These are phyloP conservation scores for Palaemon carinicauda DNA, from an alignment of 1,140 invertebrate genomes.

Conservation along the genomic window DNA sequence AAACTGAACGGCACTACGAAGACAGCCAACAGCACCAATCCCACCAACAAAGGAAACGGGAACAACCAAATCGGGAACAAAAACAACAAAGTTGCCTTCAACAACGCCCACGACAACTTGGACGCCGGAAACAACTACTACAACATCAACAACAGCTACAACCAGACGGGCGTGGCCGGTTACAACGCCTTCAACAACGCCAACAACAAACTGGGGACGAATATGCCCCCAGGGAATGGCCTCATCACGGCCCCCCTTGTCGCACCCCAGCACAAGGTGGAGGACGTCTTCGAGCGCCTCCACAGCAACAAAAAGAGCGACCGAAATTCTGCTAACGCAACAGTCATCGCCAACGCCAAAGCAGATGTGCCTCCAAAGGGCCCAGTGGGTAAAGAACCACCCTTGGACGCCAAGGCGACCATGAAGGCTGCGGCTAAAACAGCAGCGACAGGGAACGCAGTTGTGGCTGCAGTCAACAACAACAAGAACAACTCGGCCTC, in stretches of 20 bases:
- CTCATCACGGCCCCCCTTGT: slow-evolving; percentile 29
- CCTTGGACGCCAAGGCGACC: no score
- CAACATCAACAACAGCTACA: neutral
- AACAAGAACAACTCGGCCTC: no score
- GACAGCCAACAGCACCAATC: neutral
- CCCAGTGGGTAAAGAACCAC: no score
- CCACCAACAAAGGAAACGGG: neutral
- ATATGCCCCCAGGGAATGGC: neutral
- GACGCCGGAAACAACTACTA: neutral
- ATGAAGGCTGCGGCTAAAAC: no score
- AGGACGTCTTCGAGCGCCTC: slow-evolving; percentile 40
- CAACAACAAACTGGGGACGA: slow-evolving; percentile 10
- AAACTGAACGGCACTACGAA: neutral
- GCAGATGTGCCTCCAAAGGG: no score
- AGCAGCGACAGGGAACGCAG: no score
- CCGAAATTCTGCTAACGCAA: no score
- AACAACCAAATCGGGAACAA: neutral
- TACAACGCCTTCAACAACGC: neutral
- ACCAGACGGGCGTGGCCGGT: neutral
- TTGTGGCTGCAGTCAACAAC: no score
- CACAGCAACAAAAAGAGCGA: slow-evolving; percentile 31
- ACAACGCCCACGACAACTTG: neutral
- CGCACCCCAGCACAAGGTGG: slow-evolving; percentile 17
- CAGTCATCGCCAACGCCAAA: no score
- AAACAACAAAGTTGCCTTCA: neutral